phyloP scores from a whole-genome alignment of 2,888 invertebrate species.

The Heliothis peltigera region DNA sequence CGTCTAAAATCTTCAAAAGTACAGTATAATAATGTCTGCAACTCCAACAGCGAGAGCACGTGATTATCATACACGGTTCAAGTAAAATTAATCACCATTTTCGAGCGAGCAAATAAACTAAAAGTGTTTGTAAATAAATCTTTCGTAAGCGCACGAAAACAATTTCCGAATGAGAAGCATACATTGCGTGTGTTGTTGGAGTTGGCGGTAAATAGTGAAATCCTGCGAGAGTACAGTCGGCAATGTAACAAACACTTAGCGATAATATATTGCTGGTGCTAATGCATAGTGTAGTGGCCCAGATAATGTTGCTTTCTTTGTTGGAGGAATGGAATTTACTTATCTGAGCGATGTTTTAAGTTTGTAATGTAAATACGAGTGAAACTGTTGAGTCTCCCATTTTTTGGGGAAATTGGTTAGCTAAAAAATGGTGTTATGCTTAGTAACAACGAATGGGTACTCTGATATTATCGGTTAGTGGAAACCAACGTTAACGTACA shows the following conservation, averaged over 20 bases:
- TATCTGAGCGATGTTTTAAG: constrained; percentile 26
- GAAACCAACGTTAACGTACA: too few relatives aligned
- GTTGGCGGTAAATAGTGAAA: constrained; percentile 64
- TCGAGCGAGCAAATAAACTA: constrained; percentile 55
- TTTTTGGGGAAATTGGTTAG: neutral
- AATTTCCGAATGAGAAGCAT: constrained; percentile 62
- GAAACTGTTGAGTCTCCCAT: neutral
- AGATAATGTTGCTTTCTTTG: constrained; percentile 61
- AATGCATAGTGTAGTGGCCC: constrained; percentile 73
- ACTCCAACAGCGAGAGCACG: neutral
- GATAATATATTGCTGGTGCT: constrained; percentile 76
- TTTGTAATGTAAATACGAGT: neutral
- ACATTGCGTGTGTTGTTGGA: constrained; percentile 57
- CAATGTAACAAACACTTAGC: constrained; percentile 74
- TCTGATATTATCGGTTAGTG: too few relatives aligned
- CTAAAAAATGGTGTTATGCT: neutral
- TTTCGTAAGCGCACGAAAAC: constrained; percentile 59
- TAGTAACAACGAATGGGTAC: neutral
- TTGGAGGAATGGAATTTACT: constrained; percentile 44
- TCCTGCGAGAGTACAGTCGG: constrained; percentile 65
- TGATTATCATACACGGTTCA: constrained; percentile 36
- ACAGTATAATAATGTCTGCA: neutral
- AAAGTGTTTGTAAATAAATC: constrained; percentile 62
- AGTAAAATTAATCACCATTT: constrained; percentile 53
- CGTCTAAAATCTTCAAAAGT: constrained; percentile 5